Evolutionary conservation across 1,140 invertebrate genomes (phyloP).

Genomic region (Euura lappo): DNA sequence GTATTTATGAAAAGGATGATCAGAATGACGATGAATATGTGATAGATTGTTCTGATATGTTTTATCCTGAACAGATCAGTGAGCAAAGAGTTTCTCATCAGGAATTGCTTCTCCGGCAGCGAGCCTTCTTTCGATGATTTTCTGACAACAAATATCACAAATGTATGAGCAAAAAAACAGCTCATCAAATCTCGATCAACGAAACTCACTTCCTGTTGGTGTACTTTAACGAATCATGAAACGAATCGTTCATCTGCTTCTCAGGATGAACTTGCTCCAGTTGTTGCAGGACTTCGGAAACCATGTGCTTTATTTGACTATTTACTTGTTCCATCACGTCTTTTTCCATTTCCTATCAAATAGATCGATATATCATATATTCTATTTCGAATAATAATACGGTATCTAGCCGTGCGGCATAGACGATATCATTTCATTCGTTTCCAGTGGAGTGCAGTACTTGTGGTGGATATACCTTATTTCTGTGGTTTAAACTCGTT

Average conservation of each 20-base stretch:
- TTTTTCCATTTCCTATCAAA: slow-evolving; percentile 34
- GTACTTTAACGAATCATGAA: not conserved
- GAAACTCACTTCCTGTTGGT: not conserved
- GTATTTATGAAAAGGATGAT: slow-evolving; percentile 78
- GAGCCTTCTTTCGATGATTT: slow-evolving; percentile 19
- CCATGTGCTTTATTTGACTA: slow-evolving; percentile 32
- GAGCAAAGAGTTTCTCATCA: slow-evolving; percentile 72
- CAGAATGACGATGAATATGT: slow-evolving; percentile 83
- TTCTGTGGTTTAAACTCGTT: not conserved
- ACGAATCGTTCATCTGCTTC: not conserved
- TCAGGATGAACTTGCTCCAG: slow-evolving; percentile 16
- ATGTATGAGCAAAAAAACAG: too few species aligned
- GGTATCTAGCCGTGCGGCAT: too few species aligned
- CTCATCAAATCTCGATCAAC: slow-evolving; percentile 12
- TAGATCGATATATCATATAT: not conserved
- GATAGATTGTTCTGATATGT: slow-evolving; percentile 83
- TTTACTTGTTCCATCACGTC: slow-evolving; percentile 31
- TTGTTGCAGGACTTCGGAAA: slow-evolving; percentile 31
- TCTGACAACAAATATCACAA: slow-evolving; percentile 5
- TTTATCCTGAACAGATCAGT: slow-evolving; percentile 80
- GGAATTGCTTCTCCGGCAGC: slow-evolving; percentile 71
- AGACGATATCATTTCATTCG: not conserved
- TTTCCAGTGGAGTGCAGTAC: too few species aligned
- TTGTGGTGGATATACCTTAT: too few species aligned
- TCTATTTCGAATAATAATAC: not conserved